Percentiles rank a stretch among this genome's conserved stretches.
Conservation (phyloP, 2,113 vertebrate species). For the Genyomyrus donnyi region DNA sequence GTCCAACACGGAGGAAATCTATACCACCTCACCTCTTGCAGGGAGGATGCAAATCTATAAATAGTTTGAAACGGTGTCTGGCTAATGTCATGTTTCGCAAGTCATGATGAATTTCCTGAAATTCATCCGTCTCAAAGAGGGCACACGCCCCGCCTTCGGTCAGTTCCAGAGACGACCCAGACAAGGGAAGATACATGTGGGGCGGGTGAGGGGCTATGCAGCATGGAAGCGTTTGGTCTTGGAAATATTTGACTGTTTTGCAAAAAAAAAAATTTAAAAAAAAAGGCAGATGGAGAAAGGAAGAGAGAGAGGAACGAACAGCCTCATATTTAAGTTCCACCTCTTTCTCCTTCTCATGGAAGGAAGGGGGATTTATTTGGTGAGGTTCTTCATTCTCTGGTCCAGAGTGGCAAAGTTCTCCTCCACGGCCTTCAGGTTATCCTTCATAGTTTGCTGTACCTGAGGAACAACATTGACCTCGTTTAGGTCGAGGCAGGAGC, state of each 20-base stretch:
- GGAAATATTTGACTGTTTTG: constrained; percentile 39
- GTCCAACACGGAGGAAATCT: background rate
- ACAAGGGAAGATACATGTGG: constrained; percentile 1
- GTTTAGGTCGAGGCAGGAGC: background rate
- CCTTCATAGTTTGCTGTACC: constrained; percentile 86
- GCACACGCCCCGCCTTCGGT: background rate
- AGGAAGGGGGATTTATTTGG: constrained; percentile 61
- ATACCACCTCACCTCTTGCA: background rate
- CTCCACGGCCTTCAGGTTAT: constrained; percentile 73
- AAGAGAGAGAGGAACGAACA: constrained; percentile 31
- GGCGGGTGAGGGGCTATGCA: constrained; percentile 32
- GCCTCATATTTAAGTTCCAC: constrained; percentile 34
- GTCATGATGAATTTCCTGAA: constrained; percentile 31
- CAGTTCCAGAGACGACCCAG: background rate
- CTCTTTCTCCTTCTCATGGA: constrained; percentile 31
- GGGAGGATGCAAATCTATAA: background rate
- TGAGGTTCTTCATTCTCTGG: constrained; percentile 75
- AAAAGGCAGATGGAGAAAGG: constrained; percentile 27
- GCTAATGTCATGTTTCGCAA: background rate
- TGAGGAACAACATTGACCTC: constrained; percentile 28
- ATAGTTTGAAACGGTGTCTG: background rate
- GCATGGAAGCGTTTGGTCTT: constrained; percentile 47
- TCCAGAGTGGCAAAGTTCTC: constrained; percentile 77
- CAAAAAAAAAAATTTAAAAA: constrained; percentile 42
- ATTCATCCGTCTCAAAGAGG: constrained; percentile 22